Base-by-base conservation (phyloP, 2,888 invertebrate genomes). In the Papilio elwesi region DNA sequence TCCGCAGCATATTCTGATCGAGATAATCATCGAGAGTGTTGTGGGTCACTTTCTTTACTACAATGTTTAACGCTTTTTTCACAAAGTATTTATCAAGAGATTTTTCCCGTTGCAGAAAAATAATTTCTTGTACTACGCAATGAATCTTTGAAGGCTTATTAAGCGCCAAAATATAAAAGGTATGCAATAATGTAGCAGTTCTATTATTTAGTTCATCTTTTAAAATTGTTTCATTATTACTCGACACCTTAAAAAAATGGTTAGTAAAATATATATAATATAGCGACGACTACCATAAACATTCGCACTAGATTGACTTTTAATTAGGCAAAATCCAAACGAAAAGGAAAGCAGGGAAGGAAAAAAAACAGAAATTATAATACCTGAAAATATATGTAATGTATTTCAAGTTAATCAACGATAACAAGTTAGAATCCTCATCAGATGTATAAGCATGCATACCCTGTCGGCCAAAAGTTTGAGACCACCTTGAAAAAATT, bases 191-290 rank as follows among this genome's bases (percentile, higher is more conserved):
- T 55, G 95, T 95, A 0, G 94, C 87, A 0, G 95, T 94, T 80
- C 95, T 90, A 75, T 95, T 95, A 0, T 89, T 86, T 1, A 89
- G 88, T 85, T 96, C 96, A 79, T 96, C 96, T 75, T 90, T 89
- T 66, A 91, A 78, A 78, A 94, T 88, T 52, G 90, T 85, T 70
- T 90, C 87, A 53, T 85, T 87, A 65, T 86, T 79, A 49, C 87
- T 83, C 43, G 90, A 81, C 47, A 92, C 88, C 89, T 94, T 80
- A 83, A 89, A 84, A 62, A 87, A 78, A 48, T 69, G 38, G 12
- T 57, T 57, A 26, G 4, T 26, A 26, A 26, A 26, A 26, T 26
- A n/a, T n/a, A n/a, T n/a, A n/a, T n/a, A n/a, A n/a, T n/a, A n/a
- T n/a, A n/a, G n/a, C n/a, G n/a, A n/a, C 26, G 26, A 26, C 26